Evolutionary conservation across 1,140 invertebrate genomes (phyloP), one percentile per base, ranked within the genome.

Genomic region (Drosophila pectinifera): DNA sequence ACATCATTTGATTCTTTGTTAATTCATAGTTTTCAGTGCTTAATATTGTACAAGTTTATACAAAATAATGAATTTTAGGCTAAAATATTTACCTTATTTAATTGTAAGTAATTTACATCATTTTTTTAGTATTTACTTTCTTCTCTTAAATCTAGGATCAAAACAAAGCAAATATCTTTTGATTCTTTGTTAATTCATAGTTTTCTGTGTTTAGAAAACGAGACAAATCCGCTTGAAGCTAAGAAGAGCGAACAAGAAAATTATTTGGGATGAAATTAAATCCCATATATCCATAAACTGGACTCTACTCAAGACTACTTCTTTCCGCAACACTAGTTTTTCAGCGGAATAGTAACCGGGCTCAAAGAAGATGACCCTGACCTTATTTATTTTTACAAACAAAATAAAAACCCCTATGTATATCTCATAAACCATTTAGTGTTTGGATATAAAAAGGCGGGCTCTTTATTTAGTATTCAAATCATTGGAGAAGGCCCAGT

Each of bases 381-480:
- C 43, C 53, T 68, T 57, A 72, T 38, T 48, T 46, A 46, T 41
- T 68, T 68, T 34, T 34, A 14, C 53, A 36, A 34, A 64, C 34
- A 68, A 39, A 49, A 41, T 6, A 68, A 64, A 68, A 64, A 62
- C 59, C 59, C 48, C 16, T 34, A 5, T 20, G 26, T 24, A 41
- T 51, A 41, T 31, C 64, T 22, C 64, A 42, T 68, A 68, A 68
- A 42, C 14, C 59, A 68, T 68, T 68, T 68, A 67, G 45, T 68
- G 64, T 57, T 57, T 72, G 51, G 11, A 49, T 57, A 53, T 57
- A 48, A 31, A 58, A 69, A 69, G 34, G 36, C 46, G 36, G 36
- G 63, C 28, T 56, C 53, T 49, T 62, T 63, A 62, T 36, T 63
- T 74, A 46, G 54, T 34, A 74, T 63, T 73, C 16, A 62, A 73